A percentile compares a stretch with the other conserved stretches of the same genome.
Conservation (phyloP, 1,140 invertebrate species). For the Triops cancriformis region DNA sequence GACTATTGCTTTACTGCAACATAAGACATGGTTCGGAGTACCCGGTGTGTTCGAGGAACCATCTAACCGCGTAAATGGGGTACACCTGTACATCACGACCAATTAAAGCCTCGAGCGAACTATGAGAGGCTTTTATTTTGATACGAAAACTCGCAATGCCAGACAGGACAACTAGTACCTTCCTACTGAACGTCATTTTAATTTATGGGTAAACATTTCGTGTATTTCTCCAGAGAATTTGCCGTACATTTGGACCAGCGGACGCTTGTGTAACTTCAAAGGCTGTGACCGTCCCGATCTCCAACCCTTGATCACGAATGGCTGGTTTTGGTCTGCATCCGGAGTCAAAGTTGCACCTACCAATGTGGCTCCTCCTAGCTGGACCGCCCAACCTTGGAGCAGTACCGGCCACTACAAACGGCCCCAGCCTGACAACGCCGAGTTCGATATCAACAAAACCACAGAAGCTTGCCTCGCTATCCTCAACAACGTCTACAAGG, state of each 20-base stretch:
- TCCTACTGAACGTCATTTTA: too few species aligned
- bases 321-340: conserved; percentile 89
- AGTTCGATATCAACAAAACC: conserved; percentile 82
- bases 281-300: conserved; percentile 78
- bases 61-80: too few species aligned
- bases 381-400: conserved; percentile 56
- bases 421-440: conserved; percentile 80
- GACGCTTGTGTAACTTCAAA: conserved; percentile 84
- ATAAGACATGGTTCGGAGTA: too few species aligned
- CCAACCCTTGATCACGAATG: conserved; percentile 71
- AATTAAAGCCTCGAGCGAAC: too few species aligned
- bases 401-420: conserved; percentile 79
- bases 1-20: too few species aligned
- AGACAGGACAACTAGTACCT: too few species aligned
- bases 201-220: too few species aligned
- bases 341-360: conserved; percentile 78
- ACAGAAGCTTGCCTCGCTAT: conserved; percentile 75
- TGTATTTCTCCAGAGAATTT: conserved; percentile 57
- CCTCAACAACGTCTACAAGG: conserved; percentile 78
- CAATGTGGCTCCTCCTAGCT: conserved; percentile 43
- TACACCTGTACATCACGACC: too few species aligned
- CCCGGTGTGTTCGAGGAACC: too few species aligned
- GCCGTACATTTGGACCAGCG: conserved; percentile 87
- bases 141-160: too few species aligned
- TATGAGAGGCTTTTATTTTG: too few species aligned